phyloP scores from a whole-genome alignment of 2,113 vertebrate species.

The Bos javanicus region DNA sequence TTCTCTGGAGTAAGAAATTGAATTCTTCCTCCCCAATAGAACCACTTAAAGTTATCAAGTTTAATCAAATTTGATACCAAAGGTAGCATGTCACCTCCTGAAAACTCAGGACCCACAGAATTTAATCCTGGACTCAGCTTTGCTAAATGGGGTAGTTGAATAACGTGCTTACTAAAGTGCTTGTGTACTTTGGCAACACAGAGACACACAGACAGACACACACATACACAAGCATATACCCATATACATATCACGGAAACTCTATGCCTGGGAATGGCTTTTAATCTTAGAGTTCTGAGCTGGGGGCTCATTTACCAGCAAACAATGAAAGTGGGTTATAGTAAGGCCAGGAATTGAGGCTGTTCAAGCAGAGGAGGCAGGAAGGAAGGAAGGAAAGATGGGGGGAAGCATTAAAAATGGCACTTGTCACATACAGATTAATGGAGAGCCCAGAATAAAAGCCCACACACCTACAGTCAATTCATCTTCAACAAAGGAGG shows the following conservation, averaged over 20 bases:
- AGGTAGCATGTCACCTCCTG: neutral
- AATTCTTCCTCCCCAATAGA: conserved; percentile 47
- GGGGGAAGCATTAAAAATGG: neutral
- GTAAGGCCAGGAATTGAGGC: neutral
- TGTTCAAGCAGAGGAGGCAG: neutral
- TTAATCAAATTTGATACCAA: conserved; percentile 58
- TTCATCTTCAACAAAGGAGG: neutral
- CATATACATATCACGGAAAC: neutral
- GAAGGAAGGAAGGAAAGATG: neutral
- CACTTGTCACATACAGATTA: neutral
- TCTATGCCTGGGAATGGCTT: neutral
- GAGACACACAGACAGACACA: neutral
- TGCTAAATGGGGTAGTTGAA: conserved; percentile 8
- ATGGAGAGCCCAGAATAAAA: neutral
- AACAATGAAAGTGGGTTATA: neutral
- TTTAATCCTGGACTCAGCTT: conserved; percentile 11
- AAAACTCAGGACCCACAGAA: conserved; percentile 39
- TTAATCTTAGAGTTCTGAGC: neutral
- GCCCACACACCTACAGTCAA: neutral
- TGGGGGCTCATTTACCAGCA: neutral
- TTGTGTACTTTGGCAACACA: neutral
- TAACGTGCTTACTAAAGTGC: neutral
- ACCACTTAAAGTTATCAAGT: conserved; percentile 42
- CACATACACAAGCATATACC: neutral
- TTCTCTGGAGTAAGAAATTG: conserved; percentile 43